Evolutionary conservation across 2,113 vertebrate genomes (phyloP), one percentile per base, ranked within the genome.

Genomic region (Anthoscopus minutus): DNA sequence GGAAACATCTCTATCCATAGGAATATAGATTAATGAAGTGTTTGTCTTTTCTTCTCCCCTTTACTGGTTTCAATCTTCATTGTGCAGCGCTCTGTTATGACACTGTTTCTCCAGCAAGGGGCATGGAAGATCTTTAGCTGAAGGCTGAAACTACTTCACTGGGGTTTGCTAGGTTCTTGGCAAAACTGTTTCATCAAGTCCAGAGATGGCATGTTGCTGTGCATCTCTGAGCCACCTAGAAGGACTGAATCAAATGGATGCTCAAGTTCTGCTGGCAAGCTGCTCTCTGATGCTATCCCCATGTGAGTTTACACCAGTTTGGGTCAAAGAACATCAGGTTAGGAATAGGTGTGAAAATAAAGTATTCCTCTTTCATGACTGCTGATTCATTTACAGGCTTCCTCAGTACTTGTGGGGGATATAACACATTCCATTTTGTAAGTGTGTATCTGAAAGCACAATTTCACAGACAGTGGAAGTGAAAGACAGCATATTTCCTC

Each of bases 61-160:
- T 37, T 16, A 7, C 9, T 1, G 4, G 14, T 81, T 62, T 33
- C 33, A 3, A 37, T 13, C 51, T 28, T 57, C 16, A 30, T 2
- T 47, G 35, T 6, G 13, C 13, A 4, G 48, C 50, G 65, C 25
- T 70, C 56, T 66, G 95, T 25, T 67, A 79, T 95, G 89, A 23
- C 93, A 37, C 38, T 6, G 4, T 44, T 88, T 90, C 66, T 93
- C 97, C 97, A 96, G 90, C 92, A 94, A 94, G 95, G 38, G 97
- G 96, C 94, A 71, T 11, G n/a, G 58, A 53, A 95, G 94, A 58
- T 65, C 95, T 94, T 83, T 60, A 65, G 73, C 51, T 86, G 54
- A 88, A 92, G 56, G n/a, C 37, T 56, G 37, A 38, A 66, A 33
- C 16, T 44, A 1, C 57, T 73, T 57, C 31, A 25, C 35, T 1